These are phyloP conservation scores for Napeogenes inachia DNA, from an alignment of 2,888 invertebrate genomes.

Conservation along the genomic window DNA sequence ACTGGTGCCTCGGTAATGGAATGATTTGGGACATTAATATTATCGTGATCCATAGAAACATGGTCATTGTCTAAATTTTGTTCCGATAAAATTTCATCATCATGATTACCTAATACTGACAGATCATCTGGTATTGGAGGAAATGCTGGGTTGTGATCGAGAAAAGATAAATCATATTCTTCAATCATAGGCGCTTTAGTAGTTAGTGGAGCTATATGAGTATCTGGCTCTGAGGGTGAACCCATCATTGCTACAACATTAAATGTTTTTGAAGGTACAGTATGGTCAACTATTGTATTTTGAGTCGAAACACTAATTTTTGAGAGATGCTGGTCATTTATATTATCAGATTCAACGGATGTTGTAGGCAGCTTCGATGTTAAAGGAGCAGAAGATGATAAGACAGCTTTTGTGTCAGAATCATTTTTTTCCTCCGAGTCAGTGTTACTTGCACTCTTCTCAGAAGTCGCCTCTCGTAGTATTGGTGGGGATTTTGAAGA, in stretches of 20 bases:
- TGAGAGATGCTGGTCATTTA: conserved; percentile 50
- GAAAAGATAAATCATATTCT: conserved; percentile 55
- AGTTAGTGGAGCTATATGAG: conserved; percentile 39
- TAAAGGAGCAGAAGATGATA: conserved; percentile 41
- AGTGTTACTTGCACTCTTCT: conserved; percentile 39
- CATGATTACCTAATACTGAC: conserved; percentile 59
- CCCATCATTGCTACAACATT: conserved; percentile 47
- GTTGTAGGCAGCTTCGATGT: conserved; percentile 36
- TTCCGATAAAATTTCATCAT: conserved; percentile 61
- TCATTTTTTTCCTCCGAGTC: conserved; percentile 45
- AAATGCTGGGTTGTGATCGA: conserved; percentile 69
- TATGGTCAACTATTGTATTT: conserved; percentile 55
- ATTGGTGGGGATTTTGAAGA: conserved; percentile 67
- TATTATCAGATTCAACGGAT: conserved; percentile 34
- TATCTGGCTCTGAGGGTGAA: conserved; percentile 36
- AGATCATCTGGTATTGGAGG: conserved; percentile 70
- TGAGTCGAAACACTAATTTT: conserved; percentile 63
- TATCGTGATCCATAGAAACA: conserved; percentile 42
- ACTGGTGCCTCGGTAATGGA: conserved; percentile 39
- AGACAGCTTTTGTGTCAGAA: conserved; percentile 47
- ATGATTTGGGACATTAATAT: conserved; percentile 38
- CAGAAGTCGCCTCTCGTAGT: conserved; percentile 64
- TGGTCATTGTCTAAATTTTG: conserved; percentile 52
- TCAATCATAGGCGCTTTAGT: conserved; percentile 57
- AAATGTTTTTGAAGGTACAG: conserved; percentile 53